Evolutionary conservation across 2,113 vertebrate species (phyloP), one percentile per base, ranked within the genome.

Genomic region (Halichoeres trimaculatus): DNA sequence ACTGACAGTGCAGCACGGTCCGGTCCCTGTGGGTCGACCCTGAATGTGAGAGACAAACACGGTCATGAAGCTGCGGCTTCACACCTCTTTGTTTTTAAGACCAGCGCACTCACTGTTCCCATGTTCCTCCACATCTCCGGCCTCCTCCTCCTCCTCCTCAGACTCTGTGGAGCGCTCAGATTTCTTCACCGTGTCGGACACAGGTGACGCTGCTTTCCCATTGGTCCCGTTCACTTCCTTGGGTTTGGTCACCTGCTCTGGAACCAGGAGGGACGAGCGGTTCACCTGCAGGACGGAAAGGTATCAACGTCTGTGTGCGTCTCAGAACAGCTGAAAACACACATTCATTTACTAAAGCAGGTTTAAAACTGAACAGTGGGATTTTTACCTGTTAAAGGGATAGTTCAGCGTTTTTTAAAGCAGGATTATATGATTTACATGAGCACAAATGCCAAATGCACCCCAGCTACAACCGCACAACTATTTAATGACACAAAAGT

Each of bases 1-100:
- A 97, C 93, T 99, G 96, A 88, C 98, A 99, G 92, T 98, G 96
- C 51, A 99, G 93, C 78, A 99, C 90, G 0, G 93, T 76, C 93
- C 95, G 84, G 72, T 96, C 91, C 91, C 94, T 48, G 91, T 94
- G 94, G 93, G 94, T 81, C 83, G 95, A 70, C 90, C 91, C 85
- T 95, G 93, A 43, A 94, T 85, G 92, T 74, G 84, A 64, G 22
- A 84, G 63, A 81, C 35, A 61, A 40, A 88, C 58, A 83, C 0
- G 13, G 19, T 63, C 57, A 41, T 41, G 1, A 41, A 3, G 13
- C 30, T 30, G 30, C 6, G 30, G 6, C 30, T 3, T 30, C 30
- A 30, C 30, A 30, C 30, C 6, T 30, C 30, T 30, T 30, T 30
- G 30, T 30, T 30, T 30, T 6, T 30, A 30, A 6, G 30, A 30